Evolutionary conservation across 2,113 vertebrate genomes (phyloP).

Genomic region (Centropus unirufus): DNA sequence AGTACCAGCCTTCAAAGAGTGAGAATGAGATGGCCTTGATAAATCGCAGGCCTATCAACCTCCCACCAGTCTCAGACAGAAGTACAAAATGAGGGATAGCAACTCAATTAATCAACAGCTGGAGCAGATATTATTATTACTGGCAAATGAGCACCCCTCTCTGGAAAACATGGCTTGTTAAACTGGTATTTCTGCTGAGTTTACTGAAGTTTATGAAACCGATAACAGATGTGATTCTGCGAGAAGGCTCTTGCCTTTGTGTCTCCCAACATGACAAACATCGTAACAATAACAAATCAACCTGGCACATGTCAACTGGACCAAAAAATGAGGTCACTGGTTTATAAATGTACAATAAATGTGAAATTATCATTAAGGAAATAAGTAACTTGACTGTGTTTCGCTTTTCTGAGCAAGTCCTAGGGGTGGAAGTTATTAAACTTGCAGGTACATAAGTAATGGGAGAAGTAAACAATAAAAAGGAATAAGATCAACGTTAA

Average conservation of each 20-base stretch:
- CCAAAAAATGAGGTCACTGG: background rate
- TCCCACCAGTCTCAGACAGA: background rate
- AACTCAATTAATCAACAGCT: background rate
- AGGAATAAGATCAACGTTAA: background rate
- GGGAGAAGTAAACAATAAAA: background rate
- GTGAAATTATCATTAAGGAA: background rate
- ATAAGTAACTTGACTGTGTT: background rate
- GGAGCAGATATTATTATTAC: background rate
- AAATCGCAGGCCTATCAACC: background rate
- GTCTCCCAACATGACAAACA: background rate
- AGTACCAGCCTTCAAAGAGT: background rate
- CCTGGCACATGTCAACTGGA: background rate
- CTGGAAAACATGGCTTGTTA: background rate
- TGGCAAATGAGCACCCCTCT: background rate
- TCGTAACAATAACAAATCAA: background rate
- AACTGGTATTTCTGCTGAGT: conserved; percentile 29
- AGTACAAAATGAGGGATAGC: background rate
- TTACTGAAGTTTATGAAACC: background rate
- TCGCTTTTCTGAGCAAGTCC: background rate
- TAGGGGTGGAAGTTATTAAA: rapidly evolving
- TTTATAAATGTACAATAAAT: background rate
- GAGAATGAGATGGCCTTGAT: background rate
- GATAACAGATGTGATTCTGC: background rate
- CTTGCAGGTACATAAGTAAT: background rate
- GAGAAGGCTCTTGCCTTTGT: background rate